Conservation (phyloP, 2,888 invertebrate species). For the Sphaerophoria rueppellii region DNA sequence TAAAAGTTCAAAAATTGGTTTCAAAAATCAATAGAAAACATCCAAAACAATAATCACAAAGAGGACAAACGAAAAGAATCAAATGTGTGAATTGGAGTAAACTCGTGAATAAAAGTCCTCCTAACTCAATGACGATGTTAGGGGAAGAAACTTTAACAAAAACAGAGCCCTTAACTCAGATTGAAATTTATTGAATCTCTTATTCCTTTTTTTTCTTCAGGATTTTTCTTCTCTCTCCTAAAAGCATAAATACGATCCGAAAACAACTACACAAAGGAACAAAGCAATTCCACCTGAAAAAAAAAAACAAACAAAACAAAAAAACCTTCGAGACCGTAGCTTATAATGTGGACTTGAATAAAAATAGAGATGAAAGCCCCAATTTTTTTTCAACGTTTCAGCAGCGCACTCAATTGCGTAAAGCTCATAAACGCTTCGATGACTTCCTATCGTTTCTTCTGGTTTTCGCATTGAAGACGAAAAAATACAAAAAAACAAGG, state of each 20-base stretch:
- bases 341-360: conserved; percentile 21
- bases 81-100: conserved; percentile 65
- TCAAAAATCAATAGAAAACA: conserved; percentile 32
- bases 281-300: background rate
- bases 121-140: no score
- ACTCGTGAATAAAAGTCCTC: conserved; percentile 46
- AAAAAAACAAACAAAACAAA: background rate
- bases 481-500: no score
- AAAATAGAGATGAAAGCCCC: conserved; percentile 18
- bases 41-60: conserved; percentile 3
- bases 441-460: conserved; percentile 48
- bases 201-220: conserved; percentile 5
- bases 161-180: conserved; percentile 35
- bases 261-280: no score
- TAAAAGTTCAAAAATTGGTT: background rate
- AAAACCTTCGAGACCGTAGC: background rate
- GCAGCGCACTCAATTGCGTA: conserved; percentile 64
- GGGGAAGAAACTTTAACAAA: background rate
- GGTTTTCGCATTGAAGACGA: background rate
- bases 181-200: conserved; percentile 39
- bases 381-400: conserved; percentile 61
- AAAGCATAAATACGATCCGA: background rate
- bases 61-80: conserved; percentile 42
- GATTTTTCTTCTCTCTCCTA: background rate
- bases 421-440: conserved; percentile 64